Evolutionary conservation across 2,888 invertebrate species (phyloP).

Genomic region (Chydorus sphaericus): DNA sequence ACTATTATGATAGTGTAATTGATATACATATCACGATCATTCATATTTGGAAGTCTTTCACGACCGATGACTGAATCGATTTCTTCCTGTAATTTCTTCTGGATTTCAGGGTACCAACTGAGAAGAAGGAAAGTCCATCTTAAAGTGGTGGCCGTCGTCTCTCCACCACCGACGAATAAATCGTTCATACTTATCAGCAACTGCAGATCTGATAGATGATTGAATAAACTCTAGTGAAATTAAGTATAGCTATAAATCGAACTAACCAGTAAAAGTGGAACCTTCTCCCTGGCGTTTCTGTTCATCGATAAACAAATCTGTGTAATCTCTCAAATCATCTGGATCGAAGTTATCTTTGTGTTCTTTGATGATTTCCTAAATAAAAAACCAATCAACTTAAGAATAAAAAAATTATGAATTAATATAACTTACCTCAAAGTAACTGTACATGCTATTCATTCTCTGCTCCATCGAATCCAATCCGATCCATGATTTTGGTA

Average conservation of each 20-base stretch:
- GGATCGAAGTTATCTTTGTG: background rate
- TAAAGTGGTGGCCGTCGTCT: background rate
- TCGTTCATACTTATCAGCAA: background rate
- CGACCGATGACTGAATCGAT: background rate
- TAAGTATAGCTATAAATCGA: background rate
- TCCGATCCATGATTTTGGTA: background rate
- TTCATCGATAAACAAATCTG: background rate
- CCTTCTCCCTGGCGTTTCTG: background rate
- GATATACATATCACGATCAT: background rate
- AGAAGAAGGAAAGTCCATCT: background rate
- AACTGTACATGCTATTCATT: background rate
- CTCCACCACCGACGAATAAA: background rate
- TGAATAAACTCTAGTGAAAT: background rate
- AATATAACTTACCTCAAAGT: background rate
- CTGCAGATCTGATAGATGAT: background rate
- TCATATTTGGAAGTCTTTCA: background rate
- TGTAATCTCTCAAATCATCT: background rate
- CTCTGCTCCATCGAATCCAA: background rate
- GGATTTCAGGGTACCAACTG: background rate
- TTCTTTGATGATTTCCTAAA: background rate
- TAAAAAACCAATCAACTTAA: background rate
- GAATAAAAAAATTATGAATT: background rate
- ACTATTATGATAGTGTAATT: background rate
- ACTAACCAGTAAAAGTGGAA: background rate
- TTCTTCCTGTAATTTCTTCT: background rate